Evolutionary conservation across 2,888 invertebrate genomes (phyloP), one percentile per base, ranked within the genome.

Genomic region (Drosophila villosipedis): DNA sequence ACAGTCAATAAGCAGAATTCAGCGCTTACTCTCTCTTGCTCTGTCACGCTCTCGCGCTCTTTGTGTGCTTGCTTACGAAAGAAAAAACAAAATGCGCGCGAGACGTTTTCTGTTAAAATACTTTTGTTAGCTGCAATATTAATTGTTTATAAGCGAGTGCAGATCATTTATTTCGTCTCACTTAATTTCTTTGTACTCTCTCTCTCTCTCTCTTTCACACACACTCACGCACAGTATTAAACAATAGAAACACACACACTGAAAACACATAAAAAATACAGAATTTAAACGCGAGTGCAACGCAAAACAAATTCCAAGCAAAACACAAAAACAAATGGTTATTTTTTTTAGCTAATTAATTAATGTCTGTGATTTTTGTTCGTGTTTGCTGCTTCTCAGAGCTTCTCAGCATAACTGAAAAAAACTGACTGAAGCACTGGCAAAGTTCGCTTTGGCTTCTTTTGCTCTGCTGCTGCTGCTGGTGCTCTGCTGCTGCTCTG

Each of bases 381-480:
- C 90, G 92, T 91, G 92, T 92, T 90, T 90, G 92, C 91, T 88
- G 92, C 85, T 83, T 47, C 90, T 91, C 84, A 92, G 89, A 87
- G 92, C 85, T 83, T 47, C 91, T 90, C 84, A 92, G 89, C 90
- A 92, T 92, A 92, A 92, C 91, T 92, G 47, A 47, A 47, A 47
- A 47, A 47, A 47, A 47, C 25, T 25, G 47, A 47, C 47, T 25
- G 91, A 92, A 58, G 30, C 43, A 41, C 50, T 50, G 50, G 30
- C 58, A 43, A 91, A 86, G 83, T 68, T 82, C 67, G 70, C 84
- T 73, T 73, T 69, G 70, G 63, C 59, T 50, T 57, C 57, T 39
- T 57, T 57, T 39, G 35, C 55, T 55, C 14, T 54, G 57, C 39
- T 30, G 35, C 39, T 41, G 39, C 25, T 57, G 47, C 28, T 37